Evolutionary conservation across 2,797 vertebrate genomes (phyloP), one percentile per base, ranked within the genome.

Genomic region (Avahi laniger): DNA sequence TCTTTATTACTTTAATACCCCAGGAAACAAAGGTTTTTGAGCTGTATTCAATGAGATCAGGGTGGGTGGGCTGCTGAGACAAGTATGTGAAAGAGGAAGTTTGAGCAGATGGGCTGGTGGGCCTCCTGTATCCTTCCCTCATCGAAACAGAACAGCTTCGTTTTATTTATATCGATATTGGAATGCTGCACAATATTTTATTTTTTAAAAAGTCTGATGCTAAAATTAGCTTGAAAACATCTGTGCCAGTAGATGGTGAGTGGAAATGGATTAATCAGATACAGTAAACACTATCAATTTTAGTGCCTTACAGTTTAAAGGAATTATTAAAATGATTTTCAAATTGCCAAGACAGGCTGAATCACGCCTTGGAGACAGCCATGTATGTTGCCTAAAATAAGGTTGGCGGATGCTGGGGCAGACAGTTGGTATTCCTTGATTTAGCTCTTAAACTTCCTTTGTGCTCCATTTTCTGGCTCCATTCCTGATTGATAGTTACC

Each of bases 151-250:
- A 94, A 67, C 48, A 75, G n/a, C 90, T 84, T 95, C 54, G 7
- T 59, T 82, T 91, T 70, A 93, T 82, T 95, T 96, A 93, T 26
- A 75, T 65, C 91, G 63, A 67, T 89, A 65, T 41, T 81, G 41
- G 93, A 69, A 81, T 50, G 54, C 86, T 59, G 63, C 48, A 59
- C 41, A 83, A n/a, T 94, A 78, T 92, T 88, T 94, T 90, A 90
- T 73, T 95, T 87, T 22, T 80, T 0, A 14, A 65, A 75, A 93
- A 48, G 22, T 57, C 50, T 87, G 70, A 75, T 41, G 65, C 78
- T 93, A 94, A 96, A 95, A 83, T 97, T 94, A 92, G 43, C 91
- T 78, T n/a, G 75, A 96, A 97, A 95, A 94, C 88, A 97, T 93
- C 96, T 97, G 94, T 95, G 94, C 81, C 90, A 33, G 81, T 94